Base-by-base conservation (phyloP, 2,797 vertebrate genomes). In the Clarias laeviceps region DNA sequence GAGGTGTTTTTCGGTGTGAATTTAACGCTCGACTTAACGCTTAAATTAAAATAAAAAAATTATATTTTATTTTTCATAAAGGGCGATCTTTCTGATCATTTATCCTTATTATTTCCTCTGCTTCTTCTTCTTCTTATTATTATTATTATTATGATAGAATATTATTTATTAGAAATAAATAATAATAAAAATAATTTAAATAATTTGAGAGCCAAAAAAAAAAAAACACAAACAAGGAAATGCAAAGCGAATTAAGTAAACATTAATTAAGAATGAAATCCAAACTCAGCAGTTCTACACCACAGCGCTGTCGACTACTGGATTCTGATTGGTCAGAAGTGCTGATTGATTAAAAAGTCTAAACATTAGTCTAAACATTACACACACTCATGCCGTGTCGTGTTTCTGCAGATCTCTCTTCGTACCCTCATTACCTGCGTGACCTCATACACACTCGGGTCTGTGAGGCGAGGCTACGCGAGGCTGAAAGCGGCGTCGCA, bases 361-460 rank as follows among this genome's bases (percentile, higher is more conserved):
- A 27, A 74, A 74, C 5, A 17, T 3, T 7, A 32, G 73, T 20
- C 4, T 17, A 27, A 74, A 74, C 5, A 17, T 3, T 7, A n/a
- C 64, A 7, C 50, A 59, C 54, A 12, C 27, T 80, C 34, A 64
- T 5, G 15, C 24, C 0, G 37, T 80, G n/a, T 80, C 17, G 0
- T 80, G n/a, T 80, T 50, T 29, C 40, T 78, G 89, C 82, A 95
- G 94, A 95, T 84, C 88, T 95, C 83, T 88, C 95, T 34, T 94
- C 94, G 0, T 95, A 94, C 87, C 94, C 95, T n/a, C 93, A 93
- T 0, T 95, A 97, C 92, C 93, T 99, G 93, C 96, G 97, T 90
- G 97, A 98, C 90, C 94, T 98, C 89, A 93, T 97, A 90, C 97
- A 97, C 91, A 95, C 95, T 87, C 97, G 96, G 88, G 92, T 97